Evolutionary conservation across 2,888 invertebrate genomes (phyloP), one percentile per base, ranked within the genome.

Genomic region (Magallana nippona): DNA sequence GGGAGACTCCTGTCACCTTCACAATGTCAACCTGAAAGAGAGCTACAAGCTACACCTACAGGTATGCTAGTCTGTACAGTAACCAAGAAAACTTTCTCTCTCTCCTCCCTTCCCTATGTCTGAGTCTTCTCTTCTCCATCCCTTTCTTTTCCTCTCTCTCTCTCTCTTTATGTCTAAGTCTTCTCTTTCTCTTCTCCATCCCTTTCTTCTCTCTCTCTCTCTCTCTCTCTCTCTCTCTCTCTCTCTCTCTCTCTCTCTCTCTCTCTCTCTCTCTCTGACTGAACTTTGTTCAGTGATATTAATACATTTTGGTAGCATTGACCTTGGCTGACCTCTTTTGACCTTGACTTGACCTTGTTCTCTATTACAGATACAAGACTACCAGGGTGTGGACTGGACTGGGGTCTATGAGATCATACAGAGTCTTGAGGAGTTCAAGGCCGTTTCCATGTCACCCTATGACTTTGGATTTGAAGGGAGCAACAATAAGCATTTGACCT

Each of bases 331-430:
- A 44, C 55, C 79, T 44, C 11, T 8, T 10, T 44, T 78, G 78
- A 27, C 27, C 79, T 17, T 78, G 19, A 60, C 62, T 3, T 60
- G 19, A 60, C 27, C 44, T 17, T 55, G 56, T 55, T 57, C 27
- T 79, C 27, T 57, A 17, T 57, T 90, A 32, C 88, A 95, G 95
- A 94, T 96, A 17, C 94, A 95, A 83, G 96, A 96, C 84, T 97
- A 97, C 91, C 95, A 96, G 89, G 96, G 96, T 0, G 94, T 95
- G 80, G 95, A 96, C 19, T 97, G 97, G 97, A 95, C 95, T 2
- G 97, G 97, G 0, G 95, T 95, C 79, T 95, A 97, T 83, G 96
- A 96, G 77, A 92, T 97, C 82, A 96, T 96, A 0, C 95, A 95
- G 90, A 96, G 94, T 87, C 94, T 96, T 86, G 96, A 96, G 60